Evolutionary conservation across 2,113 vertebrate genomes (phyloP), one percentile per base, ranked within the genome.

Genomic region (Macquaria australasica): DNA sequence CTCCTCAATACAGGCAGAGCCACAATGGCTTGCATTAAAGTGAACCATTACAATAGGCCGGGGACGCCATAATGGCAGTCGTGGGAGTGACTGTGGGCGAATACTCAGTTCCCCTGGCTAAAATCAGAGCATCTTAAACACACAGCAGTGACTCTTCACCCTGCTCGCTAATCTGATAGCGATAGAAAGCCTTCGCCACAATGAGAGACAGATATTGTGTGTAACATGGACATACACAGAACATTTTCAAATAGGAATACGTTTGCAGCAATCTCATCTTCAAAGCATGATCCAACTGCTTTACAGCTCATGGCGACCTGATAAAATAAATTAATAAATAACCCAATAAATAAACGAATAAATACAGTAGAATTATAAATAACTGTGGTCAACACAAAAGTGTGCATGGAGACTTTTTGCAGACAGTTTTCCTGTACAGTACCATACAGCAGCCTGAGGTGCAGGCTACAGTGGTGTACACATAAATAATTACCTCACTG

Each of bases 391-490:
- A 79, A 89, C 81, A 87, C 60, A 90, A 68, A 72, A 8, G 50
- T 89, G 88, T 95, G 93, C 89, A 89, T 92, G 92, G 81, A 90
- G 80, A 60, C 75, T 85, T 93, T 92, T 94, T 95, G 93, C 92
- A 93, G 93, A 88, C 86, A 75, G 85, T 87, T 88, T 89, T 87
- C 68, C 82, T 88, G 76, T 87, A 84, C 77, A 91, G 81, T 56
- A 75, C 60, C 73, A 56, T 3, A 48, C 73, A 68, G 59, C 79
- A 73, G 88, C 71, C 63, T 28, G 15, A n/a, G 53, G 41, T 8
- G 12, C 76, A 66, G 84, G 60, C 75, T 28, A 34, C 81, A 79
- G 77, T 15, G 43, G 37, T 48, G 64, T 1, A 77, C 73, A 37
- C 48, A 60, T 50, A 31, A 43, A 84, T 51, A 41, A 48, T 8